Evolutionary conservation across 2,113 vertebrate species (phyloP).

Genomic region (Ctenodactylus gundi): DNA sequence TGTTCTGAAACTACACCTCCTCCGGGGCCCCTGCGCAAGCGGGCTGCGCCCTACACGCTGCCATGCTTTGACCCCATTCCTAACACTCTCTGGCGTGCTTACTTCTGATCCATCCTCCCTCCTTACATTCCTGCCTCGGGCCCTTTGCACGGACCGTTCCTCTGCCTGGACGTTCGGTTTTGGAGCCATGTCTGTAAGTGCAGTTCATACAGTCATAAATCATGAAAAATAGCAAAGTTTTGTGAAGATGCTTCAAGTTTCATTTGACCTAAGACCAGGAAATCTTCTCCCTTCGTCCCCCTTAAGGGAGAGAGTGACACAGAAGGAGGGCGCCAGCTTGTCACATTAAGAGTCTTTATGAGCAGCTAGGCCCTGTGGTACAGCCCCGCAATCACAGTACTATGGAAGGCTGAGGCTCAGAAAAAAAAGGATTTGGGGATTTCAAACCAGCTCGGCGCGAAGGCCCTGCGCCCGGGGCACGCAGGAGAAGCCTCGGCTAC

Average conservation of each 20-base stretch:
- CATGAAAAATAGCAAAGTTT: not conserved
- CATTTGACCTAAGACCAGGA: not conserved
- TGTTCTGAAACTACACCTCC: constrained; percentile 21
- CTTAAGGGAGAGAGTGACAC: not conserved
- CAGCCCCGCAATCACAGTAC: no score
- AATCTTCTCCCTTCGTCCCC: no score
- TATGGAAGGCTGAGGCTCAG: no score
- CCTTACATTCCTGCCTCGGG: not conserved
- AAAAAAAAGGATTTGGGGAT: no score
- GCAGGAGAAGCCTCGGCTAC: not conserved
- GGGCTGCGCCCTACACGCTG: not conserved
- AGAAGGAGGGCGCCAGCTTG: not conserved
- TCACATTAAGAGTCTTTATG: not conserved
- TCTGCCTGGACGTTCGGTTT: not conserved
- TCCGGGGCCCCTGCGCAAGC: no score
- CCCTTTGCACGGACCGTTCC: not conserved
- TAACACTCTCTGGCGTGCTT: not conserved
- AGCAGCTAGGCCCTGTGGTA: no score
- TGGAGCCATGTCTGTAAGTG: not conserved
- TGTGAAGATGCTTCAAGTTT: constrained; percentile 30
- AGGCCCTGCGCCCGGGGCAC: no score
- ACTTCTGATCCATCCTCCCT: not conserved
- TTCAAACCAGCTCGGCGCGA: no score
- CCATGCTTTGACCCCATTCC: not conserved
- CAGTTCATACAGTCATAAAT: not conserved